These are phyloP conservation scores for Hypothenemus hampei DNA, from an alignment of 1,140 invertebrate genomes.

Conservation along the genomic window DNA sequence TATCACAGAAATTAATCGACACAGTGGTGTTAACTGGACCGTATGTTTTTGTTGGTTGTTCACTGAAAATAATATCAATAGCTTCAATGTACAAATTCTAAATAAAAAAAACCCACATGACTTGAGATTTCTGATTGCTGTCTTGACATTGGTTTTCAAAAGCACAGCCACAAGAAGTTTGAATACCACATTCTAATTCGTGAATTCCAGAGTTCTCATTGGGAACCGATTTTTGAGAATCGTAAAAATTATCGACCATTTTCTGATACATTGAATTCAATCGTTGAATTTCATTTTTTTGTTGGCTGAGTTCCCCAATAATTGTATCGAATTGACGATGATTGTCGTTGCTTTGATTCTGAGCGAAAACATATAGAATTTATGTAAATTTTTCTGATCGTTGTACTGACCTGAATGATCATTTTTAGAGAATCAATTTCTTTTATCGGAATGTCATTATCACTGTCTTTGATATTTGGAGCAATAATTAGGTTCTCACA, in stretches of 20 bases:
- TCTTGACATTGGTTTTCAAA: not conserved
- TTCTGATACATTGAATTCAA: slow-evolving; percentile 14
- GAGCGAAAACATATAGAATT: not conserved
- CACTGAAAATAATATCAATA: not conserved
- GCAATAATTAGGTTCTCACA: slow-evolving; percentile 16
- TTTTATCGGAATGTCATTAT: not conserved
- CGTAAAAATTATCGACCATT: slow-evolving; percentile 5
- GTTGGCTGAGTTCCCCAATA: slow-evolving; percentile 8
- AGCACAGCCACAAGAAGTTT: not conserved
- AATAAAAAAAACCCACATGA: not conserved
- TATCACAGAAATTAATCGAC: slow-evolving; percentile 9
- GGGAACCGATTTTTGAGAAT: not conserved
- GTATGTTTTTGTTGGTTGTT: not conserved
- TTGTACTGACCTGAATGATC: slow-evolving; percentile 15
- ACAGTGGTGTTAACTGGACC: slow-evolving; percentile 11
- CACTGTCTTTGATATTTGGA: slow-evolving; percentile 7
- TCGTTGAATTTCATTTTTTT: slow-evolving; percentile 16
- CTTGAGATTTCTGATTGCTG: not conserved
- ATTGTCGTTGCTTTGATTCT: slow-evolving; percentile 19
- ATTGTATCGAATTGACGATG: slow-evolving; percentile 15
- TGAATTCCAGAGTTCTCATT: not conserved
- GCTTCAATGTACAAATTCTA: not conserved
- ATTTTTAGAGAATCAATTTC: slow-evolving; percentile 3
- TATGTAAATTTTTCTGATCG: not conserved
- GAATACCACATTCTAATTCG: too few species aligned